Evolutionary conservation across 2,888 invertebrate genomes (phyloP).

Genomic region (Hoplodrina blanda): DNA sequence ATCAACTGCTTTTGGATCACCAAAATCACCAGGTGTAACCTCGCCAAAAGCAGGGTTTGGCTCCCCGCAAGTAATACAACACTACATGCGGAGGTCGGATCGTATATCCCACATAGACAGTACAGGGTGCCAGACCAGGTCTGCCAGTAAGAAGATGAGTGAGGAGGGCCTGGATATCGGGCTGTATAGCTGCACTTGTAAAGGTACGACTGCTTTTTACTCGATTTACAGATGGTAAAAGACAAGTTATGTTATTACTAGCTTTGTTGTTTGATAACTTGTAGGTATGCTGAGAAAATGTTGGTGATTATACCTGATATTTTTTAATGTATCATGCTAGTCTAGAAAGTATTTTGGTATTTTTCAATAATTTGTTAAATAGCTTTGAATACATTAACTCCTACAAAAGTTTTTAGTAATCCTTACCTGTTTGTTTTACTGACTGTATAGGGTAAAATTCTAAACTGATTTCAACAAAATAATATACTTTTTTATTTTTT

Average conservation of each 20-base stretch:
- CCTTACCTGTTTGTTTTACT: not conserved
- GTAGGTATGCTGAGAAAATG: not conserved
- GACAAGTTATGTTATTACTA: no score
- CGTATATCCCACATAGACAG: not conserved
- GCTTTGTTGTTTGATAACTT: no score
- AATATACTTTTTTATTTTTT: no score
- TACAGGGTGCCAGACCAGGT: not conserved
- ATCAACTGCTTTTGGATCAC: no score
- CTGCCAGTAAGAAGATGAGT: not conserved
- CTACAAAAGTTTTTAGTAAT: no score
- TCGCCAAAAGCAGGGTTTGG: not conserved
- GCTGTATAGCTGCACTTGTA: slow-evolving; percentile 76
- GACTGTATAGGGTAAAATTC: not conserved
- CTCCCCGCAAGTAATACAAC: not conserved
- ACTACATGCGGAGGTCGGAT: not conserved
- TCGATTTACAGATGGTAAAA: not conserved
- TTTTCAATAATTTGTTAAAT: no score
- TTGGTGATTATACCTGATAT: no score
- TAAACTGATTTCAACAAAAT: not conserved
- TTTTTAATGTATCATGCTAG: not conserved
- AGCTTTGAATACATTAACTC: no score
- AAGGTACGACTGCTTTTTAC: slow-evolving; percentile 66
- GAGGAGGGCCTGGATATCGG: slow-evolving; percentile 52
- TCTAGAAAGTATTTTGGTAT: not conserved
- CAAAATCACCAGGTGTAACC: not conserved